phyloP scores from a whole-genome alignment of 2,888 invertebrate genomes.

The Lasius platythorax region DNA sequence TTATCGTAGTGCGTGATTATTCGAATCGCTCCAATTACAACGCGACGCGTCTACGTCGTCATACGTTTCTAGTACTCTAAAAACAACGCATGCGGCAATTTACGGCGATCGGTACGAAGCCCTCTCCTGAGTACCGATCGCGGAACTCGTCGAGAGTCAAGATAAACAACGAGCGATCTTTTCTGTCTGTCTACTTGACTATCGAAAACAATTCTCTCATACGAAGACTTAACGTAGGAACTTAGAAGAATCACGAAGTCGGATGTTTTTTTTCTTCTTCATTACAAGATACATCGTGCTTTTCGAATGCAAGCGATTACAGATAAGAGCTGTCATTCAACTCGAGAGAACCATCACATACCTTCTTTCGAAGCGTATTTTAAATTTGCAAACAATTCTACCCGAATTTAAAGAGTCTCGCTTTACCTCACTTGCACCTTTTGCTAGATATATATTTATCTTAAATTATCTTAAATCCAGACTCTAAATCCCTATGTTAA shows the following conservation, averaged over 20 bases:
- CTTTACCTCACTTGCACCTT: slow-evolving; percentile 28
- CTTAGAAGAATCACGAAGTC: slow-evolving; percentile 52
- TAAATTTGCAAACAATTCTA: slow-evolving; percentile 41
- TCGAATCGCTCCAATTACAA: slow-evolving; percentile 40
- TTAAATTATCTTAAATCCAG: slow-evolving; percentile 48
- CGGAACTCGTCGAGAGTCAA: not conserved
- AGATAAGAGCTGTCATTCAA: slow-evolving; percentile 5
- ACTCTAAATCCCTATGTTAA: slow-evolving; percentile 69
- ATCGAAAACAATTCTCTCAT: slow-evolving; percentile 46
- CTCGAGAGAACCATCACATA: slow-evolving; percentile 44
- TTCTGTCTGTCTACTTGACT: slow-evolving; percentile 38
- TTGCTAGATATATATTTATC: slow-evolving; percentile 42
- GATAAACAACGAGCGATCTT: slow-evolving; percentile 32
- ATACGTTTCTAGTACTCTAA: slow-evolving; percentile 38
- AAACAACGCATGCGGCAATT: slow-evolving; percentile 31
- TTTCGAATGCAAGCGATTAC: slow-evolving; percentile 22
- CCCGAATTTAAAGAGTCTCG: not conserved
- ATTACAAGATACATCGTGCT: slow-evolving; percentile 38
- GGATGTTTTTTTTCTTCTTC: slow-evolving; percentile 9
- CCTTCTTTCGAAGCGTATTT: slow-evolving; percentile 41
- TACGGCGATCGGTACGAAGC: slow-evolving; percentile 17
- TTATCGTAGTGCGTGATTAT: slow-evolving; percentile 9
- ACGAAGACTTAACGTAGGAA: slow-evolving; percentile 69
- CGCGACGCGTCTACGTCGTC: slow-evolving; percentile 25
- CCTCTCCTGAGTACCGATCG: slow-evolving; percentile 24